phyloP scores from a whole-genome alignment of 2,888 invertebrate genomes.

The Leptogaster cylindrica region DNA sequence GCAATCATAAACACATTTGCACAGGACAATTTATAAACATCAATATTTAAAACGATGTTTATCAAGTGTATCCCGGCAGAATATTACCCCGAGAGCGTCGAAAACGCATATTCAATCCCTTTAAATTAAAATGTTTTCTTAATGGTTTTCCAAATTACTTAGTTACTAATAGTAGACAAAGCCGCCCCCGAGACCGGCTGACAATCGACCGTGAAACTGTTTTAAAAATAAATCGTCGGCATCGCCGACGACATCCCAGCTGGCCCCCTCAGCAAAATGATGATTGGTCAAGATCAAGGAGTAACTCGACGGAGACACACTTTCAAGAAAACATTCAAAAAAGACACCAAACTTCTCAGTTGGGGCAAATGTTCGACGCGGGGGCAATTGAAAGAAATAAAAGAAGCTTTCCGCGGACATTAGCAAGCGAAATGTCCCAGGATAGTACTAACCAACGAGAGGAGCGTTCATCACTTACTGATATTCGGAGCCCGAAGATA shows the following conservation, averaged over 20 bases:
- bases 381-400: conserved; percentile 35
- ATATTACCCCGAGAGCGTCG: no score
- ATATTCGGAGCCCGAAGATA: not conserved
- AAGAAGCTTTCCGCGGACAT: conserved; percentile 38
- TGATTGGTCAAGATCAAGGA: conserved; percentile 49
- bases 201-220: conserved; percentile 60
- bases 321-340: conserved; percentile 53
- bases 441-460: not conserved
- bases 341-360: conserved; percentile 55
- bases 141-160: conserved; percentile 20
- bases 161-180: conserved; percentile 50
- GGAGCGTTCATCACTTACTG: not conserved
- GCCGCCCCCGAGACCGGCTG: conserved; percentile 57
- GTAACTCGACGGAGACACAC: conserved; percentile 52
- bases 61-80: no score
- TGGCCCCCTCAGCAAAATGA: conserved; percentile 58
- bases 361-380: conserved; percentile 57
- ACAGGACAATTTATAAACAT: not conserved
- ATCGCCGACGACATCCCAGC: conserved; percentile 54
- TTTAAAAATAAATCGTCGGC: conserved; percentile 59
- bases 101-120: no score
- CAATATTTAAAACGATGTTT: not conserved
- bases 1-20: not conserved
- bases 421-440: conserved; percentile 13
- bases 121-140: conserved; percentile 1